Conservation (phyloP, 2,797 vertebrate species). For the Nothura maculosa region DNA sequence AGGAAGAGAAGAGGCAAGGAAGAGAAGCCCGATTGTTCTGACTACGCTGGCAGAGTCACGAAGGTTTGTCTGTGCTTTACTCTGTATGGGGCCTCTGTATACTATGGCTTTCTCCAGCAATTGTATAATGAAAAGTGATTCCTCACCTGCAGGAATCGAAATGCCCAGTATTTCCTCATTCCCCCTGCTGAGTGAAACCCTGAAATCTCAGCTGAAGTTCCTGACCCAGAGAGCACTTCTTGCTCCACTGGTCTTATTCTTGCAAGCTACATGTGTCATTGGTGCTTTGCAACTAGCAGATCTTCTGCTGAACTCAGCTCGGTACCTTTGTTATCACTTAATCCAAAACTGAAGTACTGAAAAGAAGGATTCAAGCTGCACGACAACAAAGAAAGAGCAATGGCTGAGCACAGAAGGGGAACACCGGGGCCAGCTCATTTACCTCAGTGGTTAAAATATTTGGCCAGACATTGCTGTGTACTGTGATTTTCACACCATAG, state of each 20-base stretch:
- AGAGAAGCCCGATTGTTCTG: rapidly evolving
- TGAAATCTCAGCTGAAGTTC: neutral
- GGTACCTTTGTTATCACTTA: neutral
- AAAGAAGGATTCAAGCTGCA: neutral
- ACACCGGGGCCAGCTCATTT: neutral
- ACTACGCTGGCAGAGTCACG: neutral
- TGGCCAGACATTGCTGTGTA: neutral
- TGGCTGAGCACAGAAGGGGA: neutral
- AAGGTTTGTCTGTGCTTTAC: neutral
- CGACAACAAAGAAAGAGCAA: neutral
- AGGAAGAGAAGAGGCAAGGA: neutral
- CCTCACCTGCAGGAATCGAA: neutral
- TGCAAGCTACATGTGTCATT: neutral
- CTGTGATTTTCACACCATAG: neutral
- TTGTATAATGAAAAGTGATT: neutral
- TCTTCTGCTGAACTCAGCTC: neutral
- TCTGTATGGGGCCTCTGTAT: rapidly evolving
- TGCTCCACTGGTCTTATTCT: neutral
- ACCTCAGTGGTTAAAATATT: conserved; percentile 6
- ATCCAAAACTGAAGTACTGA: neutral
- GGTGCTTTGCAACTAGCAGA: neutral
- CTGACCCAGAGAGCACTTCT: neutral
- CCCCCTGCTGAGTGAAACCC: neutral
- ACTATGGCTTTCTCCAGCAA: neutral
- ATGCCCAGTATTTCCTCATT: neutral